phyloP scores from a whole-genome alignment of 2,888 invertebrate species.

The Dicranocentrus wangi region DNA sequence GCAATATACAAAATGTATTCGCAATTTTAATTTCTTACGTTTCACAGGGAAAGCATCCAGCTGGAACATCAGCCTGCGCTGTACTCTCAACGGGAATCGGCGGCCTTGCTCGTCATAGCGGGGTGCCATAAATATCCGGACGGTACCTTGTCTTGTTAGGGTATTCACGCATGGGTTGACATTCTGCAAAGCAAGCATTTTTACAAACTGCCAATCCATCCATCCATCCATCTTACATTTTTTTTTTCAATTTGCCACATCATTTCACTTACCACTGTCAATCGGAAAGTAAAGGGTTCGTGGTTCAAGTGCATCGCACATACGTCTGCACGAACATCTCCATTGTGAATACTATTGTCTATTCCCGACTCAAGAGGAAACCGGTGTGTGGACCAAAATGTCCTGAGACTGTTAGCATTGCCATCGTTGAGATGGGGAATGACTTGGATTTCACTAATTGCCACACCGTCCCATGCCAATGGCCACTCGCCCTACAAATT shows the following conservation, averaged over 20 bases:
- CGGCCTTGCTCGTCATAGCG: slow-evolving; percentile 52
- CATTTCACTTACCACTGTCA: slow-evolving; percentile 25
- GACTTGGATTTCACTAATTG: neutral
- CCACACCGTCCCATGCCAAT: slow-evolving; percentile 55
- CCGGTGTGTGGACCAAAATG: slow-evolving; percentile 39
- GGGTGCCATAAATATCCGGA: slow-evolving; percentile 62
- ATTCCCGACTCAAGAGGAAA: slow-evolving; percentile 49
- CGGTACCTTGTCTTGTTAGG: slow-evolving; percentile 36
- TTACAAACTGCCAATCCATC: neutral
- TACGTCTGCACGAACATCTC: slow-evolving; percentile 33
- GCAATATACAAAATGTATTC: too few relatives aligned
- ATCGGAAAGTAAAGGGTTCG: slow-evolving; percentile 52
- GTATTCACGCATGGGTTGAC: slow-evolving; percentile 40
- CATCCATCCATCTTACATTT: too few relatives aligned
- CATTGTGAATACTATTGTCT: slow-evolving; percentile 48
- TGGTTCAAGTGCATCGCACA: slow-evolving; percentile 61
- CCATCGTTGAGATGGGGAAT: neutral
- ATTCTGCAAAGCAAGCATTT: slow-evolving; percentile 12
- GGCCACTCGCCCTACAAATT: slow-evolving; percentile 56
- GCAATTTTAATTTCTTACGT: slow-evolving; percentile 14
- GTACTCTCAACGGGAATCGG: slow-evolving; percentile 42
- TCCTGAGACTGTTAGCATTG: slow-evolving; percentile 41
- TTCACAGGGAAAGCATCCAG: slow-evolving; percentile 61
- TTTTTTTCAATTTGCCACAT: neutral
- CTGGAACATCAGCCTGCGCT: slow-evolving; percentile 58